Base-by-base conservation (phyloP, 2,888 invertebrate genomes). In the Drosophila pseudotakahashii region DNA sequence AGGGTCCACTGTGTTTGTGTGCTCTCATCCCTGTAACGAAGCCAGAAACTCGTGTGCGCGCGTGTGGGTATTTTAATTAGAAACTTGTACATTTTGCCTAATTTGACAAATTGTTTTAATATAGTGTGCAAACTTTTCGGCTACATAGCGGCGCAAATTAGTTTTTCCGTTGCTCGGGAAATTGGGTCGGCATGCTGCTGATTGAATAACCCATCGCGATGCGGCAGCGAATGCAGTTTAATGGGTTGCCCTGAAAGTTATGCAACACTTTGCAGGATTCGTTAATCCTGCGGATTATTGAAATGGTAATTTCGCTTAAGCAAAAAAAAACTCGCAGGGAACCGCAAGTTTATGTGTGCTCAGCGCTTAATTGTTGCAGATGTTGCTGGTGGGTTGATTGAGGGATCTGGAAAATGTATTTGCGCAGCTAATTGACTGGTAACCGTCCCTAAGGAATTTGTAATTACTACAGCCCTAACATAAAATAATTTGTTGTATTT, bases 61-160 rank as follows among this genome's bases (percentile, higher is more conserved):
- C 51, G 36, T 70, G 74, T 79, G 72, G 77, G 75, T 78, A 66
- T 75, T 80, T 88, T 86, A 88, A 88, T 87, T 86, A 84, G 79
- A 84, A 88, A 88, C 84, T 86, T 87, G 82, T 86, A 81, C 79
- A 78, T 82, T 88, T 86, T 82, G 78, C 82, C 79, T 86, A 84
- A 86, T 86, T 86, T 84, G 86, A 81, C 80, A 87, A 88, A 84
- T 88, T 85, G 81, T 87, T 82, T 87, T 77, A 83, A 79, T 79
- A 78, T 71, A 63, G 71, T 75, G 76, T 73, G 85, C 71, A 74
- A 85, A 81, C 81, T 77, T 82, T 82, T 80, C 60, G 61, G 68
- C 54, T 55, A 68, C 78, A 84, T 72, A 73, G 82, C 63, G 63
- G 69, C n/a, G 52, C 78, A 85, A 85, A 81, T 85, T 80, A 80